phyloP scores from a whole-genome alignment of 2,113 vertebrate species.

The Rhinolophus sinicus region DNA sequence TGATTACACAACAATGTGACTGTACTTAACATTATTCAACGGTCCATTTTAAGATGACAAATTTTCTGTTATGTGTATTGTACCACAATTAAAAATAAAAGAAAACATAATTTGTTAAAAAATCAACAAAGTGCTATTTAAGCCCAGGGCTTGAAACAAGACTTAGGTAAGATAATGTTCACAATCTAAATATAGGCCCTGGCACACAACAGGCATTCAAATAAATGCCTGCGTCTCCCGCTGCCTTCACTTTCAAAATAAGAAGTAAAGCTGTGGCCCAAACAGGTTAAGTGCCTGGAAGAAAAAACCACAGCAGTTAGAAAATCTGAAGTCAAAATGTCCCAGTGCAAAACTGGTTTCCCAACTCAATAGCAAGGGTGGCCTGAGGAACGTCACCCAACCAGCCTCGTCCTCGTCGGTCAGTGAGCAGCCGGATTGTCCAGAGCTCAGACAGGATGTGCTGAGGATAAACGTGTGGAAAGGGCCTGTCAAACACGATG shows the following conservation, averaged over 20 bases:
- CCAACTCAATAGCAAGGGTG: background rate
- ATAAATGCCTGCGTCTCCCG: background rate
- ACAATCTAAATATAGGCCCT: background rate
- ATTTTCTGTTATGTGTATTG: background rate
- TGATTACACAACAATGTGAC: background rate
- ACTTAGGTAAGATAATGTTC: background rate
- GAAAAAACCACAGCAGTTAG: background rate
- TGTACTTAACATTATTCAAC: background rate
- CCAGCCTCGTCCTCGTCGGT: background rate
- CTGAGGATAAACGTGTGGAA: background rate
- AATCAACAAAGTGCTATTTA: background rate
- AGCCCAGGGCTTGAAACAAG: background rate
- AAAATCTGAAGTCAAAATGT: background rate
- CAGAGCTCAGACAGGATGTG: background rate
- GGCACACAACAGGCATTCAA: background rate
- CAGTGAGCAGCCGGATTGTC: too few relatives aligned
- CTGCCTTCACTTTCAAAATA: background rate
- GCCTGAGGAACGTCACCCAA: too few relatives aligned
- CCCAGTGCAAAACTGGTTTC: too few relatives aligned
- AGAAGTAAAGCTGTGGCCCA: background rate
- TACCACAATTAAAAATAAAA: background rate
- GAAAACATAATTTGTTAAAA: background rate
- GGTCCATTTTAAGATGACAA: background rate
- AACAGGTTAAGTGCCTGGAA: background rate
- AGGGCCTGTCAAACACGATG: background rate